Conservation (phyloP, 2,797 vertebrate genomes). For the Nyctibius grandis region DNA sequence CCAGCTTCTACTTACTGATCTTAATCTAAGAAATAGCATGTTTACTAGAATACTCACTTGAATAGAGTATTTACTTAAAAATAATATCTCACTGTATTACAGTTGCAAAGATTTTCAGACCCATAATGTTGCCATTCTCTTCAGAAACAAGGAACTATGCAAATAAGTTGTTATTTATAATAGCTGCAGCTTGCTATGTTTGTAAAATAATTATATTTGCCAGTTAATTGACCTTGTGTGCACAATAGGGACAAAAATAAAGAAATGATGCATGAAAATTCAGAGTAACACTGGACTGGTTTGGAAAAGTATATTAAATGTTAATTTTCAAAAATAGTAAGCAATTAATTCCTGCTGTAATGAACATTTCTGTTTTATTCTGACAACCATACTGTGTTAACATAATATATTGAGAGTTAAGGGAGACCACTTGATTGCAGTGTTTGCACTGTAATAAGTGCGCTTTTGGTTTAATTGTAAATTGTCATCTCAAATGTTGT, state of each 20-base stretch:
- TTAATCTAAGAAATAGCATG: not conserved
- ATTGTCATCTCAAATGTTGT: constrained; percentile 22
- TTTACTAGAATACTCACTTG: not conserved
- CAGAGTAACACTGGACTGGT: not conserved
- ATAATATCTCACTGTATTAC: not conserved
- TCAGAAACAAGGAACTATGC: constrained; percentile 40
- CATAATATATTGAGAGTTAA: not conserved
- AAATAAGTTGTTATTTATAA: constrained; percentile 60
- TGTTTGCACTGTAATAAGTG: not conserved
- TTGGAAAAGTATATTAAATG: constrained; percentile 36
- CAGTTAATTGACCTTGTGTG: constrained; percentile 60
- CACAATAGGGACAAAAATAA: constrained; percentile 46
- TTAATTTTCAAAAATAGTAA: constrained; percentile 52
- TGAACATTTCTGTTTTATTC: not conserved
- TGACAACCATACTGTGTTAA: not conserved
- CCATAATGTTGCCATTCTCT: not conserved
- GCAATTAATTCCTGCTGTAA: constrained; percentile 36
- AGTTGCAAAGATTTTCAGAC: constrained; percentile 8
- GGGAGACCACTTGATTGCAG: not conserved
- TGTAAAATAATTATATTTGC: constrained; percentile 62
- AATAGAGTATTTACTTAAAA: constrained; percentile 12
- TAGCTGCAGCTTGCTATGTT: constrained; percentile 31
- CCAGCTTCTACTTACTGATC: not conserved
- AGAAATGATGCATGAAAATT: constrained; percentile 52
- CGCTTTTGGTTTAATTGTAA: not conserved